Evolutionary conservation across 2,888 invertebrate genomes (phyloP).

Genomic region (Eledone cirrhosa): DNA sequence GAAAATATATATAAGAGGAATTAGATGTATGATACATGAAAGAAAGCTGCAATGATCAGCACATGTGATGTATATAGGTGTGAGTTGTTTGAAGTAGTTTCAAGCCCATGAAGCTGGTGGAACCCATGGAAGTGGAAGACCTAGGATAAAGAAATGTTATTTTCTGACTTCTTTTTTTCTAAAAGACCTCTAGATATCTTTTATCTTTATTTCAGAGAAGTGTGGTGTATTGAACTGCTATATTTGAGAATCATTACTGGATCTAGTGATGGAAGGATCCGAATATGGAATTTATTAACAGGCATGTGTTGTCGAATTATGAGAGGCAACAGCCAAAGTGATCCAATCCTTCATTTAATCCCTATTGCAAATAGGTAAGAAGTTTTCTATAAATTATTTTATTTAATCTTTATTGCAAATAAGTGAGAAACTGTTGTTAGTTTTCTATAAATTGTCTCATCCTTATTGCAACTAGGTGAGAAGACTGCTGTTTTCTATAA

Average conservation of each 20-base stretch:
- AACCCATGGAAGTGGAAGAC: too few relatives aligned
- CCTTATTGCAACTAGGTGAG: constrained; percentile 63
- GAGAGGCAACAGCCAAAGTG: constrained; percentile 66
- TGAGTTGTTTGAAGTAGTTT: too few relatives aligned
- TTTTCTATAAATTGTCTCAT: too few relatives aligned
- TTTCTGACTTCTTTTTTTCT: not conserved
- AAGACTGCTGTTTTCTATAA: too few relatives aligned
- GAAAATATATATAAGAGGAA: too few relatives aligned
- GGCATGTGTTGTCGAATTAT: constrained; percentile 66
- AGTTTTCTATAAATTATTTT: too few relatives aligned
- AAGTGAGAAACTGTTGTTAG: too few relatives aligned
- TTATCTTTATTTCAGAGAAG: constrained; percentile 53
- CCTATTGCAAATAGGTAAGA: constrained; percentile 62
- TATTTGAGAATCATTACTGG: constrained; percentile 66
- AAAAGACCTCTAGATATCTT: not conserved
- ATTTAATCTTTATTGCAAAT: too few relatives aligned
- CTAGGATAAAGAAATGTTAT: not conserved
- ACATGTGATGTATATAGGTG: too few relatives aligned
- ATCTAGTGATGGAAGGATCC: constrained; percentile 63
- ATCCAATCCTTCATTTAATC: constrained; percentile 62
- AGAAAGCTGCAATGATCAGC: too few relatives aligned
- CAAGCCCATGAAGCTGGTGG: too few relatives aligned
- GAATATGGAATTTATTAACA: constrained; percentile 66
- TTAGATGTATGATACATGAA: too few relatives aligned
- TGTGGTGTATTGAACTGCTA: constrained; percentile 64